Evolutionary conservation across 2,113 vertebrate genomes (phyloP), one percentile per base, ranked within the genome.

Genomic region (Dasypus novemcinctus): DNA sequence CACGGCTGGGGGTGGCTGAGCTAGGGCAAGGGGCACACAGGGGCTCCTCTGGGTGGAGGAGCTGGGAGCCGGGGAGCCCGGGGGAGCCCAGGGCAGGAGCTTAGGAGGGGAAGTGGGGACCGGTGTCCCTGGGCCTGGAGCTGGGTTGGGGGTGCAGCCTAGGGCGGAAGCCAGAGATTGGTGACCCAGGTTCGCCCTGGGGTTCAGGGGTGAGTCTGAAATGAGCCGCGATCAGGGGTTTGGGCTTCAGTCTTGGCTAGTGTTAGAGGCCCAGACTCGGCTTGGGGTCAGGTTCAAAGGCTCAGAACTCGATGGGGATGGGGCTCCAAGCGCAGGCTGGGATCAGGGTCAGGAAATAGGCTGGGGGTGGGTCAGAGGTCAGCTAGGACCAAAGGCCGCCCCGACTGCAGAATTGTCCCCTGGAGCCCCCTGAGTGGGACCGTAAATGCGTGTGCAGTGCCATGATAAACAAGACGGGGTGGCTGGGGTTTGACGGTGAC

Each of bases 361-460:
- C 54, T 76, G 59, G 87, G 9, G 59, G 23, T n/a, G 29, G 13
- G 38, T 74, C 84, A 90, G 94, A 97, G 94, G 79, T 94, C 84
- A 0, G 36, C 43, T 96, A 59, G 46, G 46, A 11, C 95, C 46
- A 21, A 84, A 96, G 95, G 91, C 96, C 69, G 52, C 1, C 31
- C 49, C 87, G 57, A 46, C 74, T 57, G 27, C 69, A 52, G 27
- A 82, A 43, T 27, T 46, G 49, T 9, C 31, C 41, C 23, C 12
- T 25, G n/a, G 43, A 91, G 79, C 49, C 27, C 13, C 8, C 14
- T 5, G 15, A 23, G 31, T 43, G 49, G 23, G 63, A 31, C 36
- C 5, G 63, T 18, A 10, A 7, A 43, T 46, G 85, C 49, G 36
- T 54, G 85, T n/a, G 36, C n/a, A 29, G 33, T 7, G 21, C 41